Percentiles rank a stretch among this genome's conserved stretches.
These are phyloP conservation scores for Diogma glabrata DNA, from an alignment of 2,888 invertebrate genomes.

Conservation along the genomic window DNA sequence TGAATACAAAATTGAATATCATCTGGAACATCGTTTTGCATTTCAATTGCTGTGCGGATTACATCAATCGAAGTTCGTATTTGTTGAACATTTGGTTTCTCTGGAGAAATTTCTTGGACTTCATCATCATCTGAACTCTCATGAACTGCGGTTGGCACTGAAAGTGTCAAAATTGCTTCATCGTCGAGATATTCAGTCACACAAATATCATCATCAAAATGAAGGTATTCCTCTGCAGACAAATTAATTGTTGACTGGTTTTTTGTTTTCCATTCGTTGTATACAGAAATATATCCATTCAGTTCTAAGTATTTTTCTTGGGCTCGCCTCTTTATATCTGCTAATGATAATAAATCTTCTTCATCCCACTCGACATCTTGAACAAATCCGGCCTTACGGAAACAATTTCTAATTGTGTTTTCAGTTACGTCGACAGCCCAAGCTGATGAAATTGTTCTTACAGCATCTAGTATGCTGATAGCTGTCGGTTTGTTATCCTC, in stretches of 20 bases:
- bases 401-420: slow-evolving; percentile 1
- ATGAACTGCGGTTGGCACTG: background rate
- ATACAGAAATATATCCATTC: background rate
- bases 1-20: background rate
- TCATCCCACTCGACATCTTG: background rate
- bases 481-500: background rate
- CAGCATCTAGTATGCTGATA: background rate
- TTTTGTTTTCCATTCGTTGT: background rate
- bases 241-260: background rate
- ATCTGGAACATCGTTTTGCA: background rate
- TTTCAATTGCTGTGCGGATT: background rate
- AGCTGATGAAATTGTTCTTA: background rate
- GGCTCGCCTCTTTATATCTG: background rate
- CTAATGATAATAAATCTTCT: background rate
- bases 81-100: background rate
- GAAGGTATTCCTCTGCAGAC: background rate
- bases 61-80: background rate
- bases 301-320: background rate
- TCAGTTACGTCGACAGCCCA: background rate
- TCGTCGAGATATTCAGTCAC: background rate
- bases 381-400: background rate
- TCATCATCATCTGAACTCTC: background rate
- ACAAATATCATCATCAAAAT: background rate
- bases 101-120: background rate
- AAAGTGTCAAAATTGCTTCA: background rate